Base-by-base conservation (phyloP, 64 coral and sea anemone species). In the Stichodactyla mertensii region DNA sequence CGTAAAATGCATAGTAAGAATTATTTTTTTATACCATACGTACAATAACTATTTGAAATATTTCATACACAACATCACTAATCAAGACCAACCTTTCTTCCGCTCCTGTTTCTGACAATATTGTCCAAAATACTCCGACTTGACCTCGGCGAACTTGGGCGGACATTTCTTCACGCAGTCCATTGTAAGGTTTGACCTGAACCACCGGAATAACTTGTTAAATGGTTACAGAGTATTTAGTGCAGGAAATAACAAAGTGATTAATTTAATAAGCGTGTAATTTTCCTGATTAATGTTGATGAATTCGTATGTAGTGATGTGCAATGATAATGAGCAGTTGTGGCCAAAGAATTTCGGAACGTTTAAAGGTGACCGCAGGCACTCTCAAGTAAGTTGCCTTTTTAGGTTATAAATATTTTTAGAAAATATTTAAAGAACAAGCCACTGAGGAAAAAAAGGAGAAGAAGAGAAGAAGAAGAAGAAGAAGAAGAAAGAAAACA, bases 71-170 rank as follows among this genome's bases (percentile, higher is more conserved):
- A 58, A 58, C 56, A 20, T 70, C 6, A 24, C 22, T 7, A 16
- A 70, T 7, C 6, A 23, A 4, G 18, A 70, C 66, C 66, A 5
- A 74, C 69, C 69, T 74, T 74, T 74, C 12, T 31, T 74, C 16
- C 23, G 69, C 20, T 81, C 78, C 16, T 55, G 51, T 81, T 54
- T 81, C 15, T 52, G 51, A 11, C 78, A 81, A 51, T 81, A 81
- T 28, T 53, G 78, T 81, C 78, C 78, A 81, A 81, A 81, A 55
- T 81, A 81, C 14, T 81, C 78, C 4, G 78, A 81, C 10, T 81
- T 81, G 52, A 81, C 78, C 53, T 81, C 51, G 4, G 51, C 51
- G 55, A 54, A 81, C 16, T 55, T 81, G 16, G 78, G n/a, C 54
- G 78, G 78, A 81, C 78, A 81, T 20, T 52, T 55, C 78, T 19